Evolutionary conservation across 2,888 invertebrate species (phyloP).

Genomic region (Epistrophe grossulariae): DNA sequence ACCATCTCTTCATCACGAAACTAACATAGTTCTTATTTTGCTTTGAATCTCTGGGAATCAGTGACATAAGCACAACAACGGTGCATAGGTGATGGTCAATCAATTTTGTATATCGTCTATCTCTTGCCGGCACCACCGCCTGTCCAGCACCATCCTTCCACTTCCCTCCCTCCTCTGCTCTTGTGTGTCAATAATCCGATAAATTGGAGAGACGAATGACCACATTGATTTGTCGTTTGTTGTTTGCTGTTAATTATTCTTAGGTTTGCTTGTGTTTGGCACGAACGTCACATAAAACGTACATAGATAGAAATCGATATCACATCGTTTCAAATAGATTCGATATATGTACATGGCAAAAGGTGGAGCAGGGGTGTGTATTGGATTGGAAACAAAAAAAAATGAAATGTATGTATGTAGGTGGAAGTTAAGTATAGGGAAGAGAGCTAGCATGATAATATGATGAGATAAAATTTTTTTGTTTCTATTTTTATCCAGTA

Average conservation of each 20-base stretch:
- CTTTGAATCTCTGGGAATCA: constrained; percentile 17
- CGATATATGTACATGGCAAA: background rate
- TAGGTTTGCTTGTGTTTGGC: constrained; percentile 42
- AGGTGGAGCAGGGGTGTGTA: background rate
- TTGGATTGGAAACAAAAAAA: constrained; percentile 7
- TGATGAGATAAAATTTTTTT: background rate
- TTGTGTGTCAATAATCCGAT: constrained; percentile 64
- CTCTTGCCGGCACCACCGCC: background rate
- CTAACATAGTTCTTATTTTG: background rate
- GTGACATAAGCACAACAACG: constrained; percentile 12
- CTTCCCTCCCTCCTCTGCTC: background rate
- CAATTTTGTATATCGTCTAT: background rate
- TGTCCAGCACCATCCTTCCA: too few relatives aligned
- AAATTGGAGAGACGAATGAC: constrained; percentile 71
- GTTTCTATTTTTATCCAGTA: background rate
- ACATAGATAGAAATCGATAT: constrained; percentile 48
- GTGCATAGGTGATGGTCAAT: constrained; percentile 9
- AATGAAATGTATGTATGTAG: background rate
- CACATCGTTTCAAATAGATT: constrained; percentile 11
- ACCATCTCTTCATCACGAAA: background rate
- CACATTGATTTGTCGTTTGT: constrained; percentile 69
- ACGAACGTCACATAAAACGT: constrained; percentile 18
- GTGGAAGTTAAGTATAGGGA: background rate
- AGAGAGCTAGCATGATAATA: background rate
- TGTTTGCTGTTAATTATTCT: constrained; percentile 69